Conservation (phyloP, 2,888 invertebrate species). For the Drosophila peninsularis region DNA sequence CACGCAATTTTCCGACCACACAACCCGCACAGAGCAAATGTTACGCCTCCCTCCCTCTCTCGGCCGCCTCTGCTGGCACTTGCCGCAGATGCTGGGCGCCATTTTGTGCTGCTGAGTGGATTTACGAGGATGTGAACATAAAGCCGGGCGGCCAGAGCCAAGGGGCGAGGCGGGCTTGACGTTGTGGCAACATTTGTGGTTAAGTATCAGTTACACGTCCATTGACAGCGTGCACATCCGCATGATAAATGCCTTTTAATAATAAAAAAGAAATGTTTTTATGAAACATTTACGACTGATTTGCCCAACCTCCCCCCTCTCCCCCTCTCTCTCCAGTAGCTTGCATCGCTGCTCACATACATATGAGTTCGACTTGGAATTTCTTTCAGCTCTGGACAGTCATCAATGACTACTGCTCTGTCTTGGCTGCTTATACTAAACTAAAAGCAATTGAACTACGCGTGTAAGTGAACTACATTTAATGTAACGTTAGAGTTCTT, state of each 20-base stretch:
- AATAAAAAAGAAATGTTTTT: constrained; percentile 59
- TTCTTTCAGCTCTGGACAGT: constrained; percentile 6
- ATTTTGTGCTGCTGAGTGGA: constrained; percentile 67
- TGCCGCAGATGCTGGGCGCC: constrained; percentile 71
- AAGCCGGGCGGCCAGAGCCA: not conserved
- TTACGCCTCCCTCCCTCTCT: constrained; percentile 42
- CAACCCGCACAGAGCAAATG: constrained; percentile 37
- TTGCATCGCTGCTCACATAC: not conserved
- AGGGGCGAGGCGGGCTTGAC: constrained; percentile 4
- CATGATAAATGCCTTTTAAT: constrained; percentile 80
- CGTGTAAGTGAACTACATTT: not conserved
- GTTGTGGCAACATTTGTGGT: constrained; percentile 77
- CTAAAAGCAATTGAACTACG: not conserved
- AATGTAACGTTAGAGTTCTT: not conserved
- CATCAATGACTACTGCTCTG: constrained; percentile 13
- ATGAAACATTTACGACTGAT: constrained; percentile 33
- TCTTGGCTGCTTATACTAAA: constrained; percentile 3
- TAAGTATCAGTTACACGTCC: constrained; percentile 69
- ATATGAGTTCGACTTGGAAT: not conserved
- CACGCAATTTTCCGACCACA: constrained; percentile 58
- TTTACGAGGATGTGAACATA: constrained; percentile 62
- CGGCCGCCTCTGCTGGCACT: constrained; percentile 46
- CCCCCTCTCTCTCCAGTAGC: not conserved
- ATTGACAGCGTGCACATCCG: constrained; percentile 61
- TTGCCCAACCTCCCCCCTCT: not conserved